Evolutionary conservation across 2,888 invertebrate genomes (phyloP).

Genomic region (Euspilapteryx auroguttella): DNA sequence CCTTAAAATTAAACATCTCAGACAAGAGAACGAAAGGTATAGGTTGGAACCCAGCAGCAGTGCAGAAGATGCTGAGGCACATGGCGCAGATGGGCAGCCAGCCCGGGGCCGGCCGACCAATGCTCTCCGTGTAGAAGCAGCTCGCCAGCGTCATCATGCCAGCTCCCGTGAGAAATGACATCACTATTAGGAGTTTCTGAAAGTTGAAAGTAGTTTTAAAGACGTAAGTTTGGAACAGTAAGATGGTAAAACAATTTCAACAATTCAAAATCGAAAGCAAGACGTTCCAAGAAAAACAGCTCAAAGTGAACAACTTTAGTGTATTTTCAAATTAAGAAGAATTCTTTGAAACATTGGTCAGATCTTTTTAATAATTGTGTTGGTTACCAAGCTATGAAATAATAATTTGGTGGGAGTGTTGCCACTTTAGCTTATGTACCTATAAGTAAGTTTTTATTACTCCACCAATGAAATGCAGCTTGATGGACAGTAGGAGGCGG

Average conservation of each 20-base stretch:
- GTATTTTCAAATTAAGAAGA: neutral
- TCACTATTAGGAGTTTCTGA: conserved; percentile 5
- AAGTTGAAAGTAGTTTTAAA: conserved; percentile 1
- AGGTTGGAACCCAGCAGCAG: conserved; percentile 6
- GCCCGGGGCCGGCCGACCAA: conserved; percentile 2
- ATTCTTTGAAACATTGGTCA: no score
- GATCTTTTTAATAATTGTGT: no score
- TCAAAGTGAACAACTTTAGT: neutral
- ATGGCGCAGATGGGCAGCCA: conserved; percentile 7
- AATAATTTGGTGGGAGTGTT: no score
- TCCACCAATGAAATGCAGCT: no score
- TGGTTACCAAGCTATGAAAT: no score
- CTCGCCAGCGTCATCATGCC: conserved; percentile 4
- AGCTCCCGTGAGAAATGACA: conserved; percentile 4
- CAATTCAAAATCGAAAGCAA: no score
- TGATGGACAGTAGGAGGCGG: no score
- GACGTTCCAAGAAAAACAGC: no score
- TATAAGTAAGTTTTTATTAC: no score
- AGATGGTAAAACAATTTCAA: no score
- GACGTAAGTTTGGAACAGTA: neutral
- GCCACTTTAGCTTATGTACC: no score
- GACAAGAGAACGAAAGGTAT: conserved; percentile 6
- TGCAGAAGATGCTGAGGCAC: conserved; percentile 6
- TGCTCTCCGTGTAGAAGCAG: conserved; percentile 5
- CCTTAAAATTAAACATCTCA: conserved; percentile 7